These are phyloP conservation scores for Palythoa grandiflora DNA, from an alignment of 92 coral and sea anemone species.

Conservation along the genomic window DNA sequence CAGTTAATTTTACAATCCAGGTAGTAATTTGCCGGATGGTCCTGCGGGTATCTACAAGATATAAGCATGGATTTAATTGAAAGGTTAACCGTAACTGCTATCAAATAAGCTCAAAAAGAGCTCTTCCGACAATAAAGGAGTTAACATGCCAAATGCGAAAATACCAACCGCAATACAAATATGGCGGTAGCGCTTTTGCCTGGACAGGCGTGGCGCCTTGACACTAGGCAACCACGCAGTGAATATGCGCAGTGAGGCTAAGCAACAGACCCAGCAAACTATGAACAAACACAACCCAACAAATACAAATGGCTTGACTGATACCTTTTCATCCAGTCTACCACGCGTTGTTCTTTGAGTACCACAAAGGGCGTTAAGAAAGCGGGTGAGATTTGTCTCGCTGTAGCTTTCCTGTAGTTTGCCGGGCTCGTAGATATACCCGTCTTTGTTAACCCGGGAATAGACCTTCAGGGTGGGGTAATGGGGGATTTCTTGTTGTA, in stretches of 20 bases:
- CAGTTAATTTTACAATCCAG: too few species aligned
- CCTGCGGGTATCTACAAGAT: not conserved
- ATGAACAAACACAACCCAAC: slow-evolving; percentile 5
- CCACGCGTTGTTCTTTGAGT: slow-evolving; percentile 87
- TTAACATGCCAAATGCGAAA: not conserved
- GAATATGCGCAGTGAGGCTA: not conserved
- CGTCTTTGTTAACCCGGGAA: slow-evolving; percentile 90
- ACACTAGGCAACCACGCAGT: not conserved
- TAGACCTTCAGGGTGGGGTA: slow-evolving; percentile 93
- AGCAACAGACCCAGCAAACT: slow-evolving; percentile 4
- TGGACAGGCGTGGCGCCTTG: not conserved
- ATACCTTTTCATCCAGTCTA: slow-evolving; percentile 86
- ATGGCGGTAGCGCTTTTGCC: not conserved
- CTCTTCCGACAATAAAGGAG: slow-evolving; percentile 15
- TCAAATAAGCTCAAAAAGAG: not conserved
- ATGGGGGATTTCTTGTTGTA: slow-evolving; percentile 84
- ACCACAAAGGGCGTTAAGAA: slow-evolving; percentile 89
- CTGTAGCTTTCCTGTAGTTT: slow-evolving; percentile 89
- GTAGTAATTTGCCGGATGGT: too few species aligned
- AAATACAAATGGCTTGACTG: not conserved
- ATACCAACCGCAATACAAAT: slow-evolving; percentile 8
- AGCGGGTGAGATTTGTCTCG: slow-evolving; percentile 82
- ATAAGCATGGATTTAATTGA: not conserved
- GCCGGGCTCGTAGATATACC: slow-evolving; percentile 90
- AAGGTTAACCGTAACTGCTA: not conserved